These are phyloP conservation scores for Stichopus horrens DNA, from an alignment of 53 echinoderm and acorn worm species.

Conservation along the genomic window DNA sequence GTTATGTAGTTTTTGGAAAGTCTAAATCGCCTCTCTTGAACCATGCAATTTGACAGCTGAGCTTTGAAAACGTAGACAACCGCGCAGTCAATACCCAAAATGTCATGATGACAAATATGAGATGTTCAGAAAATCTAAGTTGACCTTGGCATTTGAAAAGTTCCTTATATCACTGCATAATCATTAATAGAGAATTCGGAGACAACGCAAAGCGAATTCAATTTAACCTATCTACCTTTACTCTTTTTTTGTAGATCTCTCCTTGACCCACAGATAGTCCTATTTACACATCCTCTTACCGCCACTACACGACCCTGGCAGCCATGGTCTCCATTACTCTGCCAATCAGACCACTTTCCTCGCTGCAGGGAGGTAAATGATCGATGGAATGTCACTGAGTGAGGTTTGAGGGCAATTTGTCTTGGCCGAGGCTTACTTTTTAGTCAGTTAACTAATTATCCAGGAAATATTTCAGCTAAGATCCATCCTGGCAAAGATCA, in stretches of 20 bases:
- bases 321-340: background rate
- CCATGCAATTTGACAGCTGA: too few relatives aligned
- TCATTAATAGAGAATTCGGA: background rate
- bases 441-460: conserved; percentile 14
- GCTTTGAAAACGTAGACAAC: too few relatives aligned
- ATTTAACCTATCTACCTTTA: background rate
- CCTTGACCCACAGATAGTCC: background rate
- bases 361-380: conserved; percentile 1
- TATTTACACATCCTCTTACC: background rate
- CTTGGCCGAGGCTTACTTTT: background rate
- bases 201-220: background rate
- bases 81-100: too few relatives aligned
- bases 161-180: background rate
- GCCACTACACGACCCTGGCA: background rate
- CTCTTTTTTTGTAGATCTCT: background rate
- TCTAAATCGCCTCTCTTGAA: too few relatives aligned
- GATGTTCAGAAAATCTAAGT: background rate
- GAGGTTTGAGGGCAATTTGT: conserved; percentile 7
- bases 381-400: conserved; percentile 2
- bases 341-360: background rate
- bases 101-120: too few relatives aligned
- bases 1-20: too few relatives aligned
- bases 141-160: background rate
- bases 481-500: background rate
- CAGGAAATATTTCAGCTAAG: background rate